A percentile compares a stretch with the other conserved stretches of the same genome.
phyloP scores from a whole-genome alignment of 2,797 vertebrate species.

The Somateria mollissima region DNA sequence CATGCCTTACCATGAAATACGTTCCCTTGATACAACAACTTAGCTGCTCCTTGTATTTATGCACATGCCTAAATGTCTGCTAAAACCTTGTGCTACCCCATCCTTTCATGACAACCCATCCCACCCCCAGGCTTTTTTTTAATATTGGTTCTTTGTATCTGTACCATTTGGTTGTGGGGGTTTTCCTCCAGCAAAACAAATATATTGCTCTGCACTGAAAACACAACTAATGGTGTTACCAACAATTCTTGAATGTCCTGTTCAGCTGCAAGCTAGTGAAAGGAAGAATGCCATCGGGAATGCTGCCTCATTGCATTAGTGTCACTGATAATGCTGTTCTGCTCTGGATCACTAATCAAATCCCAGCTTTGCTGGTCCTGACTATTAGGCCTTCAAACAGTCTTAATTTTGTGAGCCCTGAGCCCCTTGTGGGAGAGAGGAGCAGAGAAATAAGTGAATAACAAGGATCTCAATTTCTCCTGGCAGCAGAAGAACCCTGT shows the following conservation, averaged over 20 bases:
- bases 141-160: background rate
- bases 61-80: background rate
- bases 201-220: background rate
- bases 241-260: background rate
- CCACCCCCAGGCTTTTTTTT: fast-evolving
- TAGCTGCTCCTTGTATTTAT: background rate
- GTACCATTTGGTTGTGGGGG: background rate
- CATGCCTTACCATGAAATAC: background rate
- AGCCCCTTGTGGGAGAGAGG: background rate
- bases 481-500: background rate
- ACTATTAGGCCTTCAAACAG: conserved; percentile 32
- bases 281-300: background rate
- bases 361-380: conserved; percentile 41
- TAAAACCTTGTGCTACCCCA: background rate
- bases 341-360: conserved; percentile 51
- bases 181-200: background rate
- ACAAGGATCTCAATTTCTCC: background rate
- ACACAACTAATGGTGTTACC: background rate
- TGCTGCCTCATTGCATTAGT: conserved; percentile 50
- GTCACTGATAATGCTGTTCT: conserved; percentile 28
- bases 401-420: conserved; percentile 28
- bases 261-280: conserved; percentile 3
- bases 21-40: background rate
- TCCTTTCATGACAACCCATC: background rate
- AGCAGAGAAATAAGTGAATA: background rate